Evolutionary conservation across 2,113 vertebrate genomes (phyloP), one percentile per base, ranked within the genome.

Genomic region (Columba janthina): DNA sequence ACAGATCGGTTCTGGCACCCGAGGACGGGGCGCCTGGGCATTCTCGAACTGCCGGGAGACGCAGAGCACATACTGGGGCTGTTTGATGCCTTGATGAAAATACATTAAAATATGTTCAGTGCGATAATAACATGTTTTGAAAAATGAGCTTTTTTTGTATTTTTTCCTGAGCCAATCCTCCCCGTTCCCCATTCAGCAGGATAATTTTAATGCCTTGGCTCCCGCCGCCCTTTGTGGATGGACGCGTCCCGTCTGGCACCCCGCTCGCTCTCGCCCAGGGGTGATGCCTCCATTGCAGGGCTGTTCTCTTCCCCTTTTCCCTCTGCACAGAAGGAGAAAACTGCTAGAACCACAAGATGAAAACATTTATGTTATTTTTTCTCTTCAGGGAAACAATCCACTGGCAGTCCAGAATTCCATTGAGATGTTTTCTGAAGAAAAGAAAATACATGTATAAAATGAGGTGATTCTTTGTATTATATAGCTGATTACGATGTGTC

Each of bases 1-100:
- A 95, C 96, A 94, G 92, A 93, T 95, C 62, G 94, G 92, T 72
- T 93, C 88, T 96, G 96, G 94, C 93, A 94, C 94, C 94, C 1
- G 58, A 95, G 96, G 93, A 94, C 6, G 3, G 90, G 88, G 85
- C 34, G 88, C 84, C 2, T 56, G 93, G 96, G 96, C 94, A 85
- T 93, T 94, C 90, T 13, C 34, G 26, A 86, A 10, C 90, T 85
- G 94, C 93, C 94, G 81, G 86, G 92, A 94, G 90, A 86, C 83
- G 79, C 94, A 78, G 48, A 94, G 83, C 50, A 11, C 79, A 62
- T 78, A 21, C 58, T 9, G 40, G 77, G 88, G 87, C 77, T 32
- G 78, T 53, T 40, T 11, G 14, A 3, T 61, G 61, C 83, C 65
- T 57, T 8, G 66, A 73, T 31, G n/a, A 51, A 94, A 96, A 92